These are phyloP conservation scores for Brevimyrus niger DNA, from an alignment of 2,113 vertebrate species.

Conservation along the genomic window DNA sequence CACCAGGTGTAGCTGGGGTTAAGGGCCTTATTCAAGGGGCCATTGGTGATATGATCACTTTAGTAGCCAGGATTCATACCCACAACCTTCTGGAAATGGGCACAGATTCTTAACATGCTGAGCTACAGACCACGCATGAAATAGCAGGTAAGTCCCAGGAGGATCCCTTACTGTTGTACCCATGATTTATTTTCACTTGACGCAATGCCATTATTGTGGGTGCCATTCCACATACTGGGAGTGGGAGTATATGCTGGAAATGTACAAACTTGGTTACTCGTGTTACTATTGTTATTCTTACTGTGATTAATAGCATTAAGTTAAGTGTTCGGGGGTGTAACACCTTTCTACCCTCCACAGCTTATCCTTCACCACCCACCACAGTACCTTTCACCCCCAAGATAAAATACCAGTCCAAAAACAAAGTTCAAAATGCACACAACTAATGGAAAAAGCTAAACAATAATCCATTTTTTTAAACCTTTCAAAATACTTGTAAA, in stretches of 20 bases:
- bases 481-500: conserved; percentile 23
- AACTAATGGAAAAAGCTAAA: background rate
- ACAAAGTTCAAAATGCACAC: background rate
- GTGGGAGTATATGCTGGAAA: background rate
- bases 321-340: background rate
- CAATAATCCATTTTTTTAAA: background rate
- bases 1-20: background rate
- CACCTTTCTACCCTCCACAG: background rate
- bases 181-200: background rate
- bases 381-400: background rate
- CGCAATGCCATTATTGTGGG: background rate
- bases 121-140: background rate
- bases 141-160: conserved; percentile 17
- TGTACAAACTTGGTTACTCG: background rate
- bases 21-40: background rate
- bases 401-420: background rate
- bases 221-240: background rate
- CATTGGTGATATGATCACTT: background rate
- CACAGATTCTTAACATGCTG: background rate
- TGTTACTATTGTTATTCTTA: background rate
- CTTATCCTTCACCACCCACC: background rate
- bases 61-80: background rate
- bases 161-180: background rate
- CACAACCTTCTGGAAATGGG: background rate
- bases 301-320: background rate